Conservation (phyloP, 2,113 vertebrate genomes). For the Progne subis region DNA sequence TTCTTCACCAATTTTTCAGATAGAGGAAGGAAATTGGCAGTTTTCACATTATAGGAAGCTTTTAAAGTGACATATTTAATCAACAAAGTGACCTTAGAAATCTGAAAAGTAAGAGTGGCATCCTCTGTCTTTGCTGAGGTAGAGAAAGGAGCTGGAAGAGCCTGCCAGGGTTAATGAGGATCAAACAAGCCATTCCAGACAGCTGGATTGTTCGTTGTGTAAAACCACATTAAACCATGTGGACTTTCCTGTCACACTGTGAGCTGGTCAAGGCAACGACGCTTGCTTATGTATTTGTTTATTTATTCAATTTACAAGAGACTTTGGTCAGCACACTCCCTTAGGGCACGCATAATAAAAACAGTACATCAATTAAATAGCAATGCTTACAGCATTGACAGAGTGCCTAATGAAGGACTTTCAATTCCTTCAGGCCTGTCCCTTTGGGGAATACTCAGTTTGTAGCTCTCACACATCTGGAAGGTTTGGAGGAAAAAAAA, state of each 20-base stretch:
- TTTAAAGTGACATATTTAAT: conserved; percentile 39
- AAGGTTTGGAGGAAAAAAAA: not conserved
- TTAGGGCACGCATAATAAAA: conserved; percentile 28
- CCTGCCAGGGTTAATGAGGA: conserved; percentile 30
- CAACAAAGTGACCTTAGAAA: not conserved
- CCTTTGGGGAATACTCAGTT: conserved; percentile 13
- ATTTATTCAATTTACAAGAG: conserved; percentile 48
- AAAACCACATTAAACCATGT: conserved; percentile 3
- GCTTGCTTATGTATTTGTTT: conserved; percentile 47
- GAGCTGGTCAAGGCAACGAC: not conserved
- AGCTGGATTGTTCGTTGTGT: not conserved
- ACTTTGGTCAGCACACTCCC: conserved; percentile 46
- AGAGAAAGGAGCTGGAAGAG: not conserved
- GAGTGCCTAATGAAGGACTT: conserved; percentile 49
- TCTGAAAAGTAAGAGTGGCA: not conserved
- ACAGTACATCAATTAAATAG: conserved; percentile 49
- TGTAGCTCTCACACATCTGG: conserved; percentile 14
- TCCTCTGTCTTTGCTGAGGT: conserved; percentile 23
- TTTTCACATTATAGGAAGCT: not conserved
- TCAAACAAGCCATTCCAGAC: conserved; percentile 2
- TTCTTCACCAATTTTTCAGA: not conserved
- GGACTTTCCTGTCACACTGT: not conserved
- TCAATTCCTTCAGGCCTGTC: conserved; percentile 9
- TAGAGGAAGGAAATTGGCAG: not conserved
- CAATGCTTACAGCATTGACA: conserved; percentile 12